Base-by-base conservation (phyloP, 2,888 invertebrate species). In the Deroplatys truncata region DNA sequence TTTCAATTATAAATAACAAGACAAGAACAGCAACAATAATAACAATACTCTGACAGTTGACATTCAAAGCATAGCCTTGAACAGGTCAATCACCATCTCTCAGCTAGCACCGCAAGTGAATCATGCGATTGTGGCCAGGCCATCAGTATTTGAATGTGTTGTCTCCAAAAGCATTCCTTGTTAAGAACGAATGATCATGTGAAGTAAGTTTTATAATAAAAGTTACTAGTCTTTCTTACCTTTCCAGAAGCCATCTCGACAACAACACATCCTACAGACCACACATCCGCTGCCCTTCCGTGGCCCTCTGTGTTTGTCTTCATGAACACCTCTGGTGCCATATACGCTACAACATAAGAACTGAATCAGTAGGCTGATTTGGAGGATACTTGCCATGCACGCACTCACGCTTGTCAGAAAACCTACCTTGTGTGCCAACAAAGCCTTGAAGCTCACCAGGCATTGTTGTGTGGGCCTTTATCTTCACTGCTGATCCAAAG, bases 281-380 rank as follows among this genome's bases (percentile, higher is more conserved):
- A 99, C 92, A 99, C 96, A 94, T 99, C 99, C 5, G 98, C 98
- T 3, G 98, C 97, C 92, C 98, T 95, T 0, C 99, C 99, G 94
- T 98, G 98, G 0, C 99, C 98, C 91, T 95, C 95, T 49, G 93
- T 93, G 91, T 96, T 96, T 72, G 96, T 96, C 93, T 96, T 97
- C 94, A 97, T 97, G 93, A 98, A 98, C 92, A 99, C 97, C 94
- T 99, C 99, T 0, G 99, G 99, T 0, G 98, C 99, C 98, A 99
- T 99, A 93, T 98, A 99, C 88, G 98, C 98, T 98, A 93, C 31
- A 93, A 93, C 90, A 88, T n/a, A 28, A 16, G 1, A 43, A 28
- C 28, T 72, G 20, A 43, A 20, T n/a, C 56, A 72, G 56, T 72
- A 72, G 20, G 1, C 25, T 15, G 7, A 16, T 84, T 15, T 3